phyloP scores from a whole-genome alignment of 1,140 invertebrate genomes.

The Lasioglossum albipes region DNA sequence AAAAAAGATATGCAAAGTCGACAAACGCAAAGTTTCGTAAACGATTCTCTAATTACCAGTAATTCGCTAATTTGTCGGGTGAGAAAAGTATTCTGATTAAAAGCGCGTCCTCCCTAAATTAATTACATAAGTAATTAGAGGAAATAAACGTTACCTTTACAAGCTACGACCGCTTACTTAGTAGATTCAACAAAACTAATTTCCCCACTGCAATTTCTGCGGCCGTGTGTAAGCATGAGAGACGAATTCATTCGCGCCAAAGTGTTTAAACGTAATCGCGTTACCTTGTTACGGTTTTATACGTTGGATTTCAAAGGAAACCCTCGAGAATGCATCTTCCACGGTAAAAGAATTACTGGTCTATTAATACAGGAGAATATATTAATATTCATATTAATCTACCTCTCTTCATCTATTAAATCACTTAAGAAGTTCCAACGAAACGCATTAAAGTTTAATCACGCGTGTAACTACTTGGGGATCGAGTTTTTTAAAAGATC shows the following conservation, averaged over 20 bases:
- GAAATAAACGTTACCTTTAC: constrained; percentile 28
- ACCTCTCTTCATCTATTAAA: not conserved
- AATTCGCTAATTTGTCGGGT: constrained; percentile 8
- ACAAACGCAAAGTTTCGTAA: not conserved
- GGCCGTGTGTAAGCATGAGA: not conserved
- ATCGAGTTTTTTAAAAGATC: constrained; percentile 1
- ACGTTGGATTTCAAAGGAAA: not conserved
- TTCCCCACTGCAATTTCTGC: constrained; percentile 5
- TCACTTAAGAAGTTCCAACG: not conserved
- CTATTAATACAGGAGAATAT: not conserved
- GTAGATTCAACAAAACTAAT: constrained; percentile 26
- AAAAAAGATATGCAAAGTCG: not conserved
- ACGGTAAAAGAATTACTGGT: not conserved
- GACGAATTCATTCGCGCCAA: not conserved
- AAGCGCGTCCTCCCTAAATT: not conserved
- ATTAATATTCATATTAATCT: not conserved
- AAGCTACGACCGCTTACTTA: not conserved
- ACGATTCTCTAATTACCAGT: constrained; percentile 6
- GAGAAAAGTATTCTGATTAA: constrained; percentile 18
- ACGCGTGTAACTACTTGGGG: not conserved
- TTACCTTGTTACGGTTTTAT: not conserved
- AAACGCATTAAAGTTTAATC: not conserved
- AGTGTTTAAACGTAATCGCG: not conserved
- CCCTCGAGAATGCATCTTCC: not conserved
- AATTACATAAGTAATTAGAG: constrained; percentile 33